Percentiles rank a stretch among this genome's conserved stretches.
These are phyloP conservation scores for Halichoeres trimaculatus DNA, from an alignment of 2,113 vertebrate genomes.

Conservation along the genomic window DNA sequence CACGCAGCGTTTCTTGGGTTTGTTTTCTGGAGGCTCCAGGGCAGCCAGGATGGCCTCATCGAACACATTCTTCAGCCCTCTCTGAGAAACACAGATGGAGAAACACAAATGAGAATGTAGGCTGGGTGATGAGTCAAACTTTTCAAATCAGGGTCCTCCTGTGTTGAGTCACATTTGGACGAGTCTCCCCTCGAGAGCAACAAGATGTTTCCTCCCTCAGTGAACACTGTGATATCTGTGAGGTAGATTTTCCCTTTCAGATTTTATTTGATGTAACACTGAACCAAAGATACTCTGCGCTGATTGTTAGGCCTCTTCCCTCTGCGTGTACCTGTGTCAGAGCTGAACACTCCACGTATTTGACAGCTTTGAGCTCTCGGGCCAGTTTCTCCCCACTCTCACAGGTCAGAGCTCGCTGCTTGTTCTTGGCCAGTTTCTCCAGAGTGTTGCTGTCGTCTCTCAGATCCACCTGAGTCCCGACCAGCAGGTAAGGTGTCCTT, in stretches of 20 bases:
- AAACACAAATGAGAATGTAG: neutral
- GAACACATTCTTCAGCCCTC: slow-evolving; percentile 82
- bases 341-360: slow-evolving; percentile 97
- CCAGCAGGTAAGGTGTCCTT: slow-evolving; percentile 97
- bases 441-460: slow-evolving; percentile 94
- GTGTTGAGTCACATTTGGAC: too few relatives aligned
- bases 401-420: slow-evolving; percentile 94
- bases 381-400: slow-evolving; percentile 94
- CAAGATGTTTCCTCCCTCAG: too few relatives aligned
- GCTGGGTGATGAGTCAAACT: neutral
- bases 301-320: too few relatives aligned
- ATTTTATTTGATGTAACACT: too few relatives aligned
- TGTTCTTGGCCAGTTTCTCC: slow-evolving; percentile 98
- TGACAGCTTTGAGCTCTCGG: slow-evolving; percentile 93
- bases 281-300: too few relatives aligned
- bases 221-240: too few relatives aligned
- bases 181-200: too few relatives aligned
- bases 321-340: slow-evolving; percentile 87
- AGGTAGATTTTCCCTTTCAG: too few relatives aligned
- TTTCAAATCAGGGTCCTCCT: too few relatives aligned
- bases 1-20: slow-evolving; percentile 79
- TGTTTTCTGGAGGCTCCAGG: slow-evolving; percentile 82
- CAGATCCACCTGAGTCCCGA: slow-evolving; percentile 95
- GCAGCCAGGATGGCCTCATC: slow-evolving; percentile 84
- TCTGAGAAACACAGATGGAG: slow-evolving; percentile 42